These are phyloP conservation scores for Caenorhabditis sulstoni DNA, from an alignment of 2,888 invertebrate genomes.

Conservation along the genomic window DNA sequence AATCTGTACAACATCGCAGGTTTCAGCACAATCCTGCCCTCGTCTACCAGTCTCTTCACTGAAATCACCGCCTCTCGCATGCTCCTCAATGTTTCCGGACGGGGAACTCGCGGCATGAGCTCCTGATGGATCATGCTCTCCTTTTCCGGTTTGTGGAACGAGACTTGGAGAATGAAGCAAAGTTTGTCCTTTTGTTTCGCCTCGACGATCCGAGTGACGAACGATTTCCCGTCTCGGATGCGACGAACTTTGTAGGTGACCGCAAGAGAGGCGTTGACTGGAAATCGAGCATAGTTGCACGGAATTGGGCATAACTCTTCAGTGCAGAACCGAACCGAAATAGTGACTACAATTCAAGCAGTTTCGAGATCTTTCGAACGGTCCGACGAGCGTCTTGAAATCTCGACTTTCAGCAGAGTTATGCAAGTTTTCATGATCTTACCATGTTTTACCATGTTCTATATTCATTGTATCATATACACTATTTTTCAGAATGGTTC, in stretches of 20 bases:
- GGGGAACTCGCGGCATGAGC: slow-evolving; percentile 63
- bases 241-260: slow-evolving; percentile 81
- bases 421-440: too few species aligned
- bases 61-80: slow-evolving; percentile 55
- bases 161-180: slow-evolving; percentile 80
- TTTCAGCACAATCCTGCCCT: slow-evolving; percentile 36
- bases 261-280: slow-evolving; percentile 76
- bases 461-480: too few species aligned
- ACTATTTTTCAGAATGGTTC: too few species aligned
- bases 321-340: too few species aligned
- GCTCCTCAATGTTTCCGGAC: slow-evolving; percentile 52
- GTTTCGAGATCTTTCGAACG: too few species aligned
- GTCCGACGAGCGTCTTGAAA: too few species aligned
- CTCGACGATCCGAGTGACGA: slow-evolving; percentile 78
- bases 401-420: too few species aligned
- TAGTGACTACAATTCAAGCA: too few species aligned
- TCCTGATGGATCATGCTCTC: slow-evolving; percentile 64
- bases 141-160: slow-evolving; percentile 70
- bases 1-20: slow-evolving; percentile 26
- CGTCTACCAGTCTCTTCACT: slow-evolving; percentile 40
- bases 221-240: slow-evolving; percentile 81
- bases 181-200: slow-evolving; percentile 81
- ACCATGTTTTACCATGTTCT: too few species aligned
- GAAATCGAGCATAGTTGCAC: too few species aligned
- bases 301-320: too few species aligned